Evolutionary conservation across 2,797 vertebrate genomes (phyloP), one percentile per base, ranked within the genome.

Genomic region (Sardinella longiceps): DNA sequence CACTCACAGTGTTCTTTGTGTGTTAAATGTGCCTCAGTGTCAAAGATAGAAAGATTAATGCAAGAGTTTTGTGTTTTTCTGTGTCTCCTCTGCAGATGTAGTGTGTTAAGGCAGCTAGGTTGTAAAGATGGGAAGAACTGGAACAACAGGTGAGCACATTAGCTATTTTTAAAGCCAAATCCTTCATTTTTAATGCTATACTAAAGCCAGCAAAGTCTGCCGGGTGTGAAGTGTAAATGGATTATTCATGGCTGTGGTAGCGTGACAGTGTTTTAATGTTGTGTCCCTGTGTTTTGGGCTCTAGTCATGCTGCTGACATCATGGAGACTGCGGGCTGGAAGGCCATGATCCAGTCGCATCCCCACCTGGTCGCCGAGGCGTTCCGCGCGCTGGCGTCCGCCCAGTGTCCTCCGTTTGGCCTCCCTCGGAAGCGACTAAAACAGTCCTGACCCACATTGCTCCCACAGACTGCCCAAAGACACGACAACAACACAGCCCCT

Each of bases 261-360:
- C 0, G 58, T 83, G 70, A 85, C 56, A 81, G 66, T 37, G 14
- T 74, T 5, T 37, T 74, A 30, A 74, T 18, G 33, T 30, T 74
- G 66, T 74, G 33, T 87, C 90, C 66, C 92, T 45, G 86, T 88
- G 87, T 90, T 70, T 56, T 56, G 18, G 63, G 63, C 94, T 96
- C 90, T 95, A 99, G 98, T 95, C 98, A 99, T 93, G 97, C 98
- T 88, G 95, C 97, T 86, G 98, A 99, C 91, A 98, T 99, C 94
- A 99, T 99, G 97, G 98, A 99, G 94, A 99, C 98, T 30, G 96
- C 98, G 83, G 98, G 98, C 90, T 99, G 98, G 98, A 99, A 99
- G 94, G 98, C 98, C 90, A 99, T 99, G 98, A 98, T 99, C 95
- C 98, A 99, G 88, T 99, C 98, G 88, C 98, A 99, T 92, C 98